phyloP scores from a whole-genome alignment of 2,888 invertebrate species.

The Parnassius mnemosyne region DNA sequence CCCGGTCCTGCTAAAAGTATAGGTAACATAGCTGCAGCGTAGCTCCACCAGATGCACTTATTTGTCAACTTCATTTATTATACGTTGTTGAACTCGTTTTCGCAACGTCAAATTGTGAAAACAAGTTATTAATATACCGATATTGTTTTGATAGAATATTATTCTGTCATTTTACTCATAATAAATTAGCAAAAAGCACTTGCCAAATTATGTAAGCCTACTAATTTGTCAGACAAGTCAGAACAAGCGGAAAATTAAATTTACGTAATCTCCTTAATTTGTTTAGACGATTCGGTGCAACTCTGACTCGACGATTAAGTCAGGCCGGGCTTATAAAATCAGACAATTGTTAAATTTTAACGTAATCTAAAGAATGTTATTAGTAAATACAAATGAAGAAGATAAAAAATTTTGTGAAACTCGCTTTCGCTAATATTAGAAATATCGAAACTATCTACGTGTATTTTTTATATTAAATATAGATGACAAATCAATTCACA shows the following conservation, averaged over 20 bases:
- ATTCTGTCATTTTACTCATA: slow-evolving; percentile 28
- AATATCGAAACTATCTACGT: too few relatives aligned
- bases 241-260: slow-evolving; percentile 53
- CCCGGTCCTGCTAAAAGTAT: too few relatives aligned
- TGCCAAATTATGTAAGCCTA: slow-evolving; percentile 34
- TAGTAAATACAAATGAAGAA: neutral
- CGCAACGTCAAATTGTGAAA: too few relatives aligned
- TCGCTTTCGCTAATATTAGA: too few relatives aligned
- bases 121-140: too few relatives aligned
- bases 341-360: slow-evolving; percentile 41
- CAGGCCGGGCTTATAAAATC: slow-evolving; percentile 52
- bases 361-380: neutral
- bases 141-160: neutral
- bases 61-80: too few relatives aligned
- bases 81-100: too few relatives aligned
- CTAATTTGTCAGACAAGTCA: slow-evolving; percentile 47
- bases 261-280: slow-evolving; percentile 57
- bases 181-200: slow-evolving; percentile 31
- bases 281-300: slow-evolving; percentile 43
- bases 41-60: too few relatives aligned
- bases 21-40: too few relatives aligned
- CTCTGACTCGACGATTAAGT: slow-evolving; percentile 46
- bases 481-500: too few relatives aligned
- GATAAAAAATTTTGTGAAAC: too few relatives aligned
- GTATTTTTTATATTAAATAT: too few relatives aligned